A percentile compares a stretch with the other conserved stretches of the same genome.
These are phyloP conservation scores for Coregonus suidteri DNA, from an alignment of 2,797 vertebrate species.

Conservation along the genomic window DNA sequence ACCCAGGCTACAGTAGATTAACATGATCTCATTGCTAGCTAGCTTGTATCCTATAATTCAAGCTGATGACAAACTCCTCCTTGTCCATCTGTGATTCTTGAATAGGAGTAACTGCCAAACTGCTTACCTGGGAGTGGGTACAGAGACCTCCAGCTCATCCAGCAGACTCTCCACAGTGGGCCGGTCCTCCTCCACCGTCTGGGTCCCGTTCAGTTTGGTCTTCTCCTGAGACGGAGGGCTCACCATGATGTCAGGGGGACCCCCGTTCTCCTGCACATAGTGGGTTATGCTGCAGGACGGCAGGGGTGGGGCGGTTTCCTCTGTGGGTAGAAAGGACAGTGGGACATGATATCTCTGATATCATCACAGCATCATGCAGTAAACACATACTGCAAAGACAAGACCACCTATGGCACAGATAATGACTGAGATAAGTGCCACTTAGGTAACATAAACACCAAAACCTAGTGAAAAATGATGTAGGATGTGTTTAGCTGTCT, in stretches of 20 bases:
- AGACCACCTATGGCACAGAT: background rate
- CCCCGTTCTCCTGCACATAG: constrained; percentile 83
- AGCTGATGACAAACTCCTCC: background rate
- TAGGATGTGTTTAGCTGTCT: background rate
- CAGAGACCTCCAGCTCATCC: constrained; percentile 91
- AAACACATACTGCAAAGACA: background rate
- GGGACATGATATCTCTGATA: background rate
- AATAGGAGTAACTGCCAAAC: background rate
- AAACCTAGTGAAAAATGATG: background rate
- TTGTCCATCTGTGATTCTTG: background rate
- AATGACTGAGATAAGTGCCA: too few relatives aligned
- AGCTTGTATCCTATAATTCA: background rate
- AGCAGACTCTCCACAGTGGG: constrained; percentile 91
- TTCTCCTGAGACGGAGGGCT: constrained; percentile 83
- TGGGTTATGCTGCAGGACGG: constrained; percentile 82
- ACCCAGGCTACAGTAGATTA: background rate
- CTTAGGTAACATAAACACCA: background rate
- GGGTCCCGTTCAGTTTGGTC: constrained; percentile 84
- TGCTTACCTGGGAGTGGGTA: constrained; percentile 87
- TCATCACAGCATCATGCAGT: background rate
- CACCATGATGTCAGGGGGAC: constrained; percentile 72
- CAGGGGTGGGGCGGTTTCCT: constrained; percentile 74
- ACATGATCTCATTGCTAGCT: background rate
- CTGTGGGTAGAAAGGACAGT: constrained; percentile 59
- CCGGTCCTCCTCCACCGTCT: constrained; percentile 81